Evolutionary conservation across 53 echinoderm and acorn worm genomes (phyloP).

Genomic region (Temnopleurus reevesii): DNA sequence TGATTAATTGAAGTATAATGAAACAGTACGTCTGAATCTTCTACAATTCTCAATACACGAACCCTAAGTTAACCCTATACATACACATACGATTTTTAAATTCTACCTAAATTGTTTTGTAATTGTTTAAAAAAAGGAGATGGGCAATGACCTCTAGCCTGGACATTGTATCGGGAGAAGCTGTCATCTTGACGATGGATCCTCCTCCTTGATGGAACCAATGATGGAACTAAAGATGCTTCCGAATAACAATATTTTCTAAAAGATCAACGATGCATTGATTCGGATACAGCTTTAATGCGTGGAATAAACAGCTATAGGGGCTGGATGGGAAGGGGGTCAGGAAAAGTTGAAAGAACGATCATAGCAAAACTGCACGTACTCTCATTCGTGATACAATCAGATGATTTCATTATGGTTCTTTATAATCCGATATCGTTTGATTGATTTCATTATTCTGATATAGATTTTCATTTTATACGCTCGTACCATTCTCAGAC

Average conservation of each 20-base stretch:
- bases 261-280: not conserved
- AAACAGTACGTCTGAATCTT: too few relatives aligned
- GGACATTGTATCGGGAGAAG: not conserved
- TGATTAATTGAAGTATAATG: too few relatives aligned
- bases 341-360: not conserved
- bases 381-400: not conserved
- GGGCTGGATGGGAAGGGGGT: not conserved
- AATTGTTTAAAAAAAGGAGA: not conserved
- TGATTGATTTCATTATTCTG: too few relatives aligned
- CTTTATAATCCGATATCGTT: slow-evolving; percentile 7
- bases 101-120: not conserved
- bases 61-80: too few relatives aligned
- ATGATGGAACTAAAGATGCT: not conserved
- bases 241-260: not conserved
- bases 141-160: not conserved
- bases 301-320: slow-evolving; percentile 19
- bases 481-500: too few relatives aligned
- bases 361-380: not conserved
- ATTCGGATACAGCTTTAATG: not conserved
- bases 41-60: too few relatives aligned
- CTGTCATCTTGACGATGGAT: too few relatives aligned
- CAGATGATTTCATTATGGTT: not conserved
- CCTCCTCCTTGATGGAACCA: too few relatives aligned
- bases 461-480: too few relatives aligned
- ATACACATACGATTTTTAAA: too few relatives aligned